Evolutionary conservation across 2,797 vertebrate species (phyloP).

Genomic region (Eurystomus glaucurus): DNA sequence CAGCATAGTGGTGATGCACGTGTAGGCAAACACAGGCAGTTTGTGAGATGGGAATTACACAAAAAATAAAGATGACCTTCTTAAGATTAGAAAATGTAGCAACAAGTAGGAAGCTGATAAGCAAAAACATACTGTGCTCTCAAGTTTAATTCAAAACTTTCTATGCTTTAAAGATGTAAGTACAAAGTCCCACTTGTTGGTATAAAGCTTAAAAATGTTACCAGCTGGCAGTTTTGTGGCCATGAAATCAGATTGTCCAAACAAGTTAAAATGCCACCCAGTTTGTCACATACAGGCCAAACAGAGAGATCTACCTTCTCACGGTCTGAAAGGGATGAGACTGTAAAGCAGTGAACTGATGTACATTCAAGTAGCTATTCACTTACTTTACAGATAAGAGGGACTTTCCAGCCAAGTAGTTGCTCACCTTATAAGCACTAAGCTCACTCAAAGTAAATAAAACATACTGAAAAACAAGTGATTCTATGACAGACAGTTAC

Average conservation of each 20-base stretch:
- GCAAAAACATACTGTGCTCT: background rate
- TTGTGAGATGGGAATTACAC: background rate
- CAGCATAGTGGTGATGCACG: accelerated
- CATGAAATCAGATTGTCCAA: background rate
- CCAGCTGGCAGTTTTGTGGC: background rate
- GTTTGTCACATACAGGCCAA: background rate
- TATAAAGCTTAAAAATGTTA: background rate
- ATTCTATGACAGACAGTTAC: background rate
- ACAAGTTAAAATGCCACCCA: background rate
- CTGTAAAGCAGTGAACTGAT: background rate
- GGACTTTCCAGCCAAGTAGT: background rate
- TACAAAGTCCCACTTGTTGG: background rate
- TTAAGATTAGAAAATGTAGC: background rate
- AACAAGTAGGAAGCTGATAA: background rate
- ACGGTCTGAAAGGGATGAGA: background rate
- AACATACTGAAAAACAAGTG: background rate
- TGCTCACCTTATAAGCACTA: background rate
- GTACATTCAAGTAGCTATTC: background rate
- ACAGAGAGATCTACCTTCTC: background rate
- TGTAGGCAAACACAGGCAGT: background rate
- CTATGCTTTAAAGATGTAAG: background rate
- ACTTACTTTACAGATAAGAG: background rate
- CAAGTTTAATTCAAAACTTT: background rate
- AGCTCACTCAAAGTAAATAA: background rate
- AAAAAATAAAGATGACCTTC: background rate